These are phyloP conservation scores for Ophiothrix spiculata DNA, from an alignment of 35 echinoderm and acorn worm species.

Conservation along the genomic window DNA sequence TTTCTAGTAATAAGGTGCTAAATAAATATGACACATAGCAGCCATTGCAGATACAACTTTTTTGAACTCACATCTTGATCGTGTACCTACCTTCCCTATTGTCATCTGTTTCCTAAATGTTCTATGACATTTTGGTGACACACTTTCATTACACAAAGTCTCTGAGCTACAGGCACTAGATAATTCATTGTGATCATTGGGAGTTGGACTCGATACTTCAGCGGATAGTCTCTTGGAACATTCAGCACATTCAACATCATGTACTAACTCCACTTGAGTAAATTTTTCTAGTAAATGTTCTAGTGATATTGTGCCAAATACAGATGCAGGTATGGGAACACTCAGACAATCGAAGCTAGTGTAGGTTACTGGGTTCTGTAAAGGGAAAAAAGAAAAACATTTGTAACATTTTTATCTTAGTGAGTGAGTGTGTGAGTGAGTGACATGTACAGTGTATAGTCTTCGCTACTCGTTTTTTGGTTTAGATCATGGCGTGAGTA, in stretches of 20 bases:
- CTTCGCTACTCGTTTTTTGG: too few species aligned
- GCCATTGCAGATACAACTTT: too few species aligned
- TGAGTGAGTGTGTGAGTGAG: neutral
- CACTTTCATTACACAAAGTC: neutral
- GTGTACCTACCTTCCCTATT: slow-evolving; percentile 63
- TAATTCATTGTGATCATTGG: neutral
- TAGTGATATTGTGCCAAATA: slow-evolving; percentile 60
- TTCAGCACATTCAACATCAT: slow-evolving; percentile 84
- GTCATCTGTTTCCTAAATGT: slow-evolving; percentile 79
- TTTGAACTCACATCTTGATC: too few species aligned
- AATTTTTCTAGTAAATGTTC: slow-evolving; percentile 68
- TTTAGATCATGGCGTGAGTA: too few species aligned
- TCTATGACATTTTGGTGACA: slow-evolving; percentile 15
- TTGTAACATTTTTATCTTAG: neutral
- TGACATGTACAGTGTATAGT: too few species aligned
- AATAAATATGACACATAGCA: too few species aligned
- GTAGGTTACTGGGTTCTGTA: slow-evolving; percentile 82
- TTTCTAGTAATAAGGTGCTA: too few species aligned
- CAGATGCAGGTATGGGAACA: slow-evolving; percentile 50
- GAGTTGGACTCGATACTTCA: slow-evolving; percentile 1
- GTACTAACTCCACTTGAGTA: slow-evolving; percentile 64
- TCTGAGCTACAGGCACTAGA: neutral
- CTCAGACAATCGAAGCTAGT: slow-evolving; percentile 80
- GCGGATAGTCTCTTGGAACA: slow-evolving; percentile 52
- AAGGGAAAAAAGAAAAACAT: slow-evolving; percentile 11